Evolutionary conservation across 2,113 vertebrate genomes (phyloP), one percentile per base, ranked within the genome.

Genomic region (Larimichthys crocea): DNA sequence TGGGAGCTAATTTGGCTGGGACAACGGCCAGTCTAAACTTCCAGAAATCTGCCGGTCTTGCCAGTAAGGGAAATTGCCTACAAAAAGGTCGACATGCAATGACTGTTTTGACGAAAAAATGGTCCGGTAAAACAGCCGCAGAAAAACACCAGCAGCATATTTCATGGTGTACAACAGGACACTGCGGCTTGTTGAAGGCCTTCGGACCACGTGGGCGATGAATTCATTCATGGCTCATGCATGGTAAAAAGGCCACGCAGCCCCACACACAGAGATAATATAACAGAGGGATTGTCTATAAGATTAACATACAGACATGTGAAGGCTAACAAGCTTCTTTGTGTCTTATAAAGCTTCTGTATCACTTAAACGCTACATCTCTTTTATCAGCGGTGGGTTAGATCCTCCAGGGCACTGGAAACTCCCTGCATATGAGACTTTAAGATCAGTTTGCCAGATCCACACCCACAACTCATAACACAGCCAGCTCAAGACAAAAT

Each of bases 231-330:
- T 15, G 66, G 46, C 49, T 80, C 52, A 53, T 86, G 88, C 77
- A 80, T 89, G 76, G 44, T 84, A 8, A 87, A 87, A 88, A 87
- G 72, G 86, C 75, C 77, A 82, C 50, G 5, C 66, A 68, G 61
- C 29, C 86, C 76, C 83, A 79, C 83, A 76, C 86, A 69, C 8
- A 26, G 22, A 48, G 17, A 63, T 42, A 48, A 61, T 59, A 75
- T 70, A 89, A 84, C 72, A 61, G 69, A 57, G n/a, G 50, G 74
- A 73, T 73, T 83, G 81, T 89, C 76, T 52, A 35, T 59, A 49
- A 53, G 40, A 78, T 74, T 49, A 63, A 24, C 64, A 85, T 76
- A 53, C 74, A 68, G 24, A 59, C 57, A 77, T 2, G 15, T 14
- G 24, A 40, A 53, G 68, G 52, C 16, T 66, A 17, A 22, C 24